These are phyloP conservation scores for Meloidogyne exigua DNA, from an alignment of 1,140 invertebrate species.

Conservation along the genomic window DNA sequence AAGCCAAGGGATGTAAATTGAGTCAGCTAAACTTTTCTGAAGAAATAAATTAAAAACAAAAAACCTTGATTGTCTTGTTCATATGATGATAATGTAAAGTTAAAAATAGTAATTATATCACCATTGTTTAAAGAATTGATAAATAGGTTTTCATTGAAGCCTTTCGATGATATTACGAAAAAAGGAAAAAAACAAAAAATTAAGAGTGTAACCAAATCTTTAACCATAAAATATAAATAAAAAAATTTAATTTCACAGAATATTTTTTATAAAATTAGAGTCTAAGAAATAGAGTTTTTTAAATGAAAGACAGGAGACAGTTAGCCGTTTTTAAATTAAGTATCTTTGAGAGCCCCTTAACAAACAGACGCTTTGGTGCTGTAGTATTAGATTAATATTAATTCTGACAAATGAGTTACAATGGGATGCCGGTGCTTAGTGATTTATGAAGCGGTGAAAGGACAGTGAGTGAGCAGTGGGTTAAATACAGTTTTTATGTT, in stretches of 20 bases:
- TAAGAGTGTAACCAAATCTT: not conserved
- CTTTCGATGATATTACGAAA: not conserved
- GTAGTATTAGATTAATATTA: too few species aligned
- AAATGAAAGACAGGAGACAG: not conserved
- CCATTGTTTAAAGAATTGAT: constrained; percentile 11
- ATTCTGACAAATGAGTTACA: too few species aligned
- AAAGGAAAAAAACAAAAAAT: not conserved
- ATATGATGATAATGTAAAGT: not conserved
- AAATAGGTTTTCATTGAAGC: not conserved
- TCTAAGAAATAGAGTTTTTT: not conserved
- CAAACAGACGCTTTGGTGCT: too few species aligned
- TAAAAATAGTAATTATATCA: constrained; percentile 14
- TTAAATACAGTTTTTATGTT: too few species aligned
- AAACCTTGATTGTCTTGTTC: not conserved
- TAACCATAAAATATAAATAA: not conserved
- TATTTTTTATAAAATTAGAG: not conserved
- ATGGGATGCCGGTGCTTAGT: too few species aligned
- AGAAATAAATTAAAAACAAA: constrained; percentile 10
- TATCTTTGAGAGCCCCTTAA: not conserved
- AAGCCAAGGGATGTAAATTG: constrained; percentile 4
- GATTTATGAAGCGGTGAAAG: too few species aligned
- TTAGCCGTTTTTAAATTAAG: not conserved
- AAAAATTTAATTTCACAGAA: too few species aligned
- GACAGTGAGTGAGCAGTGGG: too few species aligned
- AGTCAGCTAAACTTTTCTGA: not conserved